Percentiles rank a stretch among this genome's conserved stretches.
phyloP scores from a whole-genome alignment of 1,140 invertebrate genomes.

The Leptonema lineaticorne region DNA sequence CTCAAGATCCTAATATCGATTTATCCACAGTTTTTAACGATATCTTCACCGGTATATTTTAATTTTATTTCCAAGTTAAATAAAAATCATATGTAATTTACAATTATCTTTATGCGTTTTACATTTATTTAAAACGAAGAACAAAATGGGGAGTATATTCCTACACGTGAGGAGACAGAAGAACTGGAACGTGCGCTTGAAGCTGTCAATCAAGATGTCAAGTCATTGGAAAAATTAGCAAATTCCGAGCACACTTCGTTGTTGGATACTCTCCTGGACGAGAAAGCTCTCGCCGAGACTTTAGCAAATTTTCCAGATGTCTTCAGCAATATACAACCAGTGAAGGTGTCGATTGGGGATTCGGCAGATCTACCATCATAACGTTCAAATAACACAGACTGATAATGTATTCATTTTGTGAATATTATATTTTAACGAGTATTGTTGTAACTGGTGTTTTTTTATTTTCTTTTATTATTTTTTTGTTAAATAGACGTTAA shows the following conservation, averaged over 20 bases:
- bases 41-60: slow-evolving; percentile 36
- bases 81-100: too few relatives aligned
- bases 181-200: slow-evolving; percentile 81
- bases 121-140: too few relatives aligned
- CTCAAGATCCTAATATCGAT: slow-evolving; percentile 36
- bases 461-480: neutral
- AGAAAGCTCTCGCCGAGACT: slow-evolving; percentile 35
- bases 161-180: slow-evolving; percentile 77
- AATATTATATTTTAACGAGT: too few relatives aligned
- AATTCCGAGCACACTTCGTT: slow-evolving; percentile 54
- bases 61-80: too few relatives aligned
- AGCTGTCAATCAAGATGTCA: slow-evolving; percentile 76
- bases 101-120: too few relatives aligned
- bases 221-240: slow-evolving; percentile 71
- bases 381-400: slow-evolving; percentile 5
- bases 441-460: neutral
- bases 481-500: neutral
- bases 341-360: slow-evolving; percentile 1
- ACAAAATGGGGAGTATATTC: slow-evolving; percentile 69
- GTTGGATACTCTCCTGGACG: slow-evolving; percentile 30
- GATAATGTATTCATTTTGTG: slow-evolving; percentile 15
- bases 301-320: slow-evolving; percentile 38
- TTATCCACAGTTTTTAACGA: slow-evolving; percentile 39
- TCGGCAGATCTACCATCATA: slow-evolving; percentile 8
- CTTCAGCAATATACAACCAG: slow-evolving; percentile 30